Conservation (phyloP, 2,888 invertebrate species). For the Pharmacophagus antenor region DNA sequence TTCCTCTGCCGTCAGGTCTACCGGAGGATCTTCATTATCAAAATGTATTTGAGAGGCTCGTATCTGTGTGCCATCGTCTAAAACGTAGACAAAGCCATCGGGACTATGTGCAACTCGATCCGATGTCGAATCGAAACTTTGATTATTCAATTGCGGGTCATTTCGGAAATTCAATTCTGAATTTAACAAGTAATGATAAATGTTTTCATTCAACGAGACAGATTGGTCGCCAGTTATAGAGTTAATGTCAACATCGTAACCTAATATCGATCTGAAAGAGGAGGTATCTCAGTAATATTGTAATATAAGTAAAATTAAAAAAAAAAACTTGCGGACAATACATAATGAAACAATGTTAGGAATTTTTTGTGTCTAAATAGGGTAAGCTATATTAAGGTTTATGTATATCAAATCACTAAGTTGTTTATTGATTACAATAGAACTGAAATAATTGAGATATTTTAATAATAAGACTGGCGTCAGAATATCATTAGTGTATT, state of each 20-base stretch:
- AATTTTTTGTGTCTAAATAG: too few species aligned
- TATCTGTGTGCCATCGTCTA: slow-evolving; percentile 74
- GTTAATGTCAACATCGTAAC: slow-evolving; percentile 68
- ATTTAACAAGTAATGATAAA: slow-evolving; percentile 65
- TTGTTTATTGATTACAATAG: too few species aligned
- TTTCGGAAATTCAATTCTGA: slow-evolving; percentile 48
- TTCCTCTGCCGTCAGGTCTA: slow-evolving; percentile 62
- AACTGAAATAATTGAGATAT: too few species aligned
- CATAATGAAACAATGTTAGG: too few species aligned
- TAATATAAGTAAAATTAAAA: too few species aligned
- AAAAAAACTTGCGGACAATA: too few species aligned
- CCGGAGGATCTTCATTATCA: slow-evolving; percentile 66
- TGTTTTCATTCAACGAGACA: slow-evolving; percentile 63
- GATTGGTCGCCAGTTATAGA: slow-evolving; percentile 65
- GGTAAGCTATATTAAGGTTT: too few species aligned
- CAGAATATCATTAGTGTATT: too few species aligned
- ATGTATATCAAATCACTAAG: too few species aligned
- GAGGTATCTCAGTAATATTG: not conserved
- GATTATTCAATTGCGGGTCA: slow-evolving; percentile 37
- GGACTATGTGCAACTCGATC: slow-evolving; percentile 40
- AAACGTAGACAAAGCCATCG: slow-evolving; percentile 59
- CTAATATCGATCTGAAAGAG: slow-evolving; percentile 56
- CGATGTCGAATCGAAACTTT: slow-evolving; percentile 47
- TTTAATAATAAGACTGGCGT: too few species aligned
- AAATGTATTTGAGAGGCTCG: slow-evolving; percentile 74